Conservation (phyloP, 2,888 invertebrate species). For the Cactoblastis cactorum region DNA sequence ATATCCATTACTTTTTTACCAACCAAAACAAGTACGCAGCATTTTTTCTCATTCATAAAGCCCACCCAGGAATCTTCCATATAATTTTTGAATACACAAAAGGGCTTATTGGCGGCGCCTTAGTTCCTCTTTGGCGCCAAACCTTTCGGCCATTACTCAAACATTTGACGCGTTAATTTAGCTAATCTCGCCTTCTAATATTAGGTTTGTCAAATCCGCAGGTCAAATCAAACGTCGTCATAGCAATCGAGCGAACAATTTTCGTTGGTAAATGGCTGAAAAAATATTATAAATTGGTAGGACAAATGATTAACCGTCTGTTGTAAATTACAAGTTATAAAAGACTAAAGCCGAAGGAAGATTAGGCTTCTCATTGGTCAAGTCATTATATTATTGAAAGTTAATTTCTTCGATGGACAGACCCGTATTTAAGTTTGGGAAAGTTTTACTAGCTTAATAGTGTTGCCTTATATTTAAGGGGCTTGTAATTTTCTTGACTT, state of each 20-base stretch:
- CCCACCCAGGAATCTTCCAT: conserved; percentile 42
- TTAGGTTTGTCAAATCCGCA: conserved; percentile 31
- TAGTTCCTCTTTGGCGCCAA: conserved; percentile 29
- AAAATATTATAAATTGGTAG: conserved; percentile 32
- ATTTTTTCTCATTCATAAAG: conserved; percentile 32
- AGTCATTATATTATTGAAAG: conserved; percentile 62
- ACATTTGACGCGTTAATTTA: conserved; percentile 46
- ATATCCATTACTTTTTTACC: not conserved
- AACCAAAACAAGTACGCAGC: conserved; percentile 16
- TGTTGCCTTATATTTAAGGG: no score
- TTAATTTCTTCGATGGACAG: conserved; percentile 41
- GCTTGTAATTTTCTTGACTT: conserved; percentile 11
- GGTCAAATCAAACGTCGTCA: conserved; percentile 30
- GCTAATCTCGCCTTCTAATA: conserved; percentile 40
- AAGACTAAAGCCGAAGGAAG: conserved; percentile 48
- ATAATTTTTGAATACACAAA: conserved; percentile 36
- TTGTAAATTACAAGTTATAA: conserved; percentile 69
- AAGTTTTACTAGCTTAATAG: not conserved
- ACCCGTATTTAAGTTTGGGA: conserved; percentile 28
- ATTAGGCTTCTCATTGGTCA: conserved; percentile 70
- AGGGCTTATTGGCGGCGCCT: conserved; percentile 24
- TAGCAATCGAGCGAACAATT: conserved; percentile 35
- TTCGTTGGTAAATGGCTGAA: conserved; percentile 35
- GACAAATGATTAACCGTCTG: conserved; percentile 44
- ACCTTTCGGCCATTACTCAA: conserved; percentile 42